phyloP scores from a whole-genome alignment of 2,888 invertebrate genomes.

The Fragum whitleyi region DNA sequence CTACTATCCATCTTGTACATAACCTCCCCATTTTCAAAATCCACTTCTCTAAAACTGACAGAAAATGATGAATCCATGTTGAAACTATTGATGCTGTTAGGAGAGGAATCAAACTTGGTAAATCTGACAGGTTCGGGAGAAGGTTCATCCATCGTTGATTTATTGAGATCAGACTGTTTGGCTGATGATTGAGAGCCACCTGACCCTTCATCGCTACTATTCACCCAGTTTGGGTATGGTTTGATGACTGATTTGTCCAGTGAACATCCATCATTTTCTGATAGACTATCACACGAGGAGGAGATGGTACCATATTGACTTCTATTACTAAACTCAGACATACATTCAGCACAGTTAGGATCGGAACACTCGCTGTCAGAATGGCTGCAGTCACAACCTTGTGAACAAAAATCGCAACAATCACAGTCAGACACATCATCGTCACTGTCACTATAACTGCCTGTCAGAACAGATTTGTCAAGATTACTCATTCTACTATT shows the following conservation, averaged over 20 bases:
- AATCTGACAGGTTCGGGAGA: slow-evolving; percentile 16
- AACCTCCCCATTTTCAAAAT: slow-evolving; percentile 58
- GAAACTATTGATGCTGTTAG: slow-evolving; percentile 23
- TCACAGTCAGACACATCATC: slow-evolving; percentile 24
- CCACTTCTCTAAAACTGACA: slow-evolving; percentile 57
- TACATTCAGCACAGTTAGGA: slow-evolving; percentile 44
- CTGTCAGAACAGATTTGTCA: neutral
- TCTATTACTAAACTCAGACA: neutral
- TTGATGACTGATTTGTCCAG: neutral
- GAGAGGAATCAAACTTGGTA: slow-evolving; percentile 20
- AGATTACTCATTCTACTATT: neutral
- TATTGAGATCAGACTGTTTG: neutral
- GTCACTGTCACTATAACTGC: slow-evolving; percentile 5
- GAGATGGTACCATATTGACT: slow-evolving; percentile 18
- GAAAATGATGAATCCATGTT: slow-evolving; percentile 45
- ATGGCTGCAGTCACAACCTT: slow-evolving; percentile 34
- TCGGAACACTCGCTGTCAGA: slow-evolving; percentile 34
- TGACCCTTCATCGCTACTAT: slow-evolving; percentile 13
- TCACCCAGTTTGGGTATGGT: slow-evolving; percentile 17
- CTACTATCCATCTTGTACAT: slow-evolving; percentile 42
- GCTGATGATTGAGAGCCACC: neutral
- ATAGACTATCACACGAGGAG: slow-evolving; percentile 20
- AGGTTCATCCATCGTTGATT: neutral
- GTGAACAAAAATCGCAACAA: slow-evolving; percentile 21
- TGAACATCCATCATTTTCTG: slow-evolving; percentile 8